phyloP scores from a whole-genome alignment of 2,888 invertebrate species.

The Drosophila borealis region DNA sequence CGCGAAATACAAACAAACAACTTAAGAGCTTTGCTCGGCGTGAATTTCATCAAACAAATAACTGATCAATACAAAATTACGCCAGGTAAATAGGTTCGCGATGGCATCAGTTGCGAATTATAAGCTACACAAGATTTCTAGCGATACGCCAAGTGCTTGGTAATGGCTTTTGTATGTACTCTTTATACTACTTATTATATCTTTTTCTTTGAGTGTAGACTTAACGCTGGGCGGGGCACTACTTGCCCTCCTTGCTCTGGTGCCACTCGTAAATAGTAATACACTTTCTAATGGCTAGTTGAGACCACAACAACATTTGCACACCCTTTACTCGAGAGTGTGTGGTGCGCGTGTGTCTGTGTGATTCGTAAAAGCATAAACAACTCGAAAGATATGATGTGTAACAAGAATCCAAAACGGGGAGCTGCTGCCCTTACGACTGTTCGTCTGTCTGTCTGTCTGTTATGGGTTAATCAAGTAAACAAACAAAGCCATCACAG shows the following conservation, averaged over 20 bases:
- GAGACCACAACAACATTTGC: conserved; percentile 19
- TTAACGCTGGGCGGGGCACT: neutral
- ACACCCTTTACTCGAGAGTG: conserved; percentile 13
- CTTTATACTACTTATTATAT: neutral
- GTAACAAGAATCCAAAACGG: conserved; percentile 36
- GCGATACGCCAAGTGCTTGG: neutral
- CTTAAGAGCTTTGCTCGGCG: too few relatives aligned
- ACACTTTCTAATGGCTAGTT: conserved; percentile 15
- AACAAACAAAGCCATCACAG: conserved; percentile 59
- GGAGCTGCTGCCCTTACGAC: conserved; percentile 9
- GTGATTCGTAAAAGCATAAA: conserved; percentile 44
- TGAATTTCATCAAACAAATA: too few relatives aligned
- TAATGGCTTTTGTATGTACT: neutral
- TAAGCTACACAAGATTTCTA: neutral
- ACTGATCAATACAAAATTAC: too few relatives aligned
- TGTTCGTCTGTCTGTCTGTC: conserved; percentile 2
- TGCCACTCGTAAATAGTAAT: conserved; percentile 2
- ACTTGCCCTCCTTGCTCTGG: too few relatives aligned
- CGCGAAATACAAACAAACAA: neutral
- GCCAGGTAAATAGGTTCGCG: neutral
- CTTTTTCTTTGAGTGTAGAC: neutral
- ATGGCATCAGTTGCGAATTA: conserved; percentile 1
- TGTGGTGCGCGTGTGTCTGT: neutral
- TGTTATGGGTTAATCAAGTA: conserved; percentile 71
- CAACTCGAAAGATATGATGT: conserved; percentile 47